A percentile compares a stretch with the other conserved stretches of the same genome.
phyloP scores from a whole-genome alignment of 2,113 vertebrate species.

The Eptesicus fuscus region DNA sequence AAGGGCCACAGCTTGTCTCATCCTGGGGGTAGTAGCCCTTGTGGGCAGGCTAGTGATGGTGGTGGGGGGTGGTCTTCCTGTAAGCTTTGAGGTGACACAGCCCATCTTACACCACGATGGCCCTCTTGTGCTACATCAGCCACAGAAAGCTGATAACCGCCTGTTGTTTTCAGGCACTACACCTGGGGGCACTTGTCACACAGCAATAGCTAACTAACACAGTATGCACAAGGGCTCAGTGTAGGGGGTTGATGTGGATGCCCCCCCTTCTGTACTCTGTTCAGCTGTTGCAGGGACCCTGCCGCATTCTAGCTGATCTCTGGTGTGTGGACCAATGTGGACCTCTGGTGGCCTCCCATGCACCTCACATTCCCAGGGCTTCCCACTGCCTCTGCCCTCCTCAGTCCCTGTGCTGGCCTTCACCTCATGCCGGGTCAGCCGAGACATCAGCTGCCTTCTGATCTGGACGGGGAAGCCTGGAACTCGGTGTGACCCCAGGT shows the following conservation, averaged over 20 bases:
- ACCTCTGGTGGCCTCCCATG: background rate
- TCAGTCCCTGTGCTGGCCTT: background rate
- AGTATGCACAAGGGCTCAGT: background rate
- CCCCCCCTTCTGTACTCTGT: background rate
- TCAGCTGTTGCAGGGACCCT: background rate
- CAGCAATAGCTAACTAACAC: background rate
- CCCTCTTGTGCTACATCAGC: background rate
- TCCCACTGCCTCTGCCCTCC: background rate
- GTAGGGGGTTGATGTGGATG: background rate
- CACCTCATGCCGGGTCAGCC: fast-evolving
- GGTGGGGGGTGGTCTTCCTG: too few relatives aligned
- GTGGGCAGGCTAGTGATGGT: background rate
- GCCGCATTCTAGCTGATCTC: background rate
- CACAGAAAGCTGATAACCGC: background rate
- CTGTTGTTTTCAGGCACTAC: background rate
- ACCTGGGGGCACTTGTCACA: background rate
- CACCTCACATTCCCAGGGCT: background rate
- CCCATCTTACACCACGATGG: background rate
- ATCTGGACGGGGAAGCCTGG: background rate
- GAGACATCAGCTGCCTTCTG: background rate
- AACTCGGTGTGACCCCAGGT: fast-evolving
- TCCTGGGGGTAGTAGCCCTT: background rate
- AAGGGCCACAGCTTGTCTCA: too few relatives aligned
- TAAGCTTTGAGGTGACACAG: background rate
- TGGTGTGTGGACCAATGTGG: background rate